Percentiles rank a stretch among this genome's conserved stretches.
Conservation (phyloP, 2,797 vertebrate species). For the Megalops cyprinoides region DNA sequence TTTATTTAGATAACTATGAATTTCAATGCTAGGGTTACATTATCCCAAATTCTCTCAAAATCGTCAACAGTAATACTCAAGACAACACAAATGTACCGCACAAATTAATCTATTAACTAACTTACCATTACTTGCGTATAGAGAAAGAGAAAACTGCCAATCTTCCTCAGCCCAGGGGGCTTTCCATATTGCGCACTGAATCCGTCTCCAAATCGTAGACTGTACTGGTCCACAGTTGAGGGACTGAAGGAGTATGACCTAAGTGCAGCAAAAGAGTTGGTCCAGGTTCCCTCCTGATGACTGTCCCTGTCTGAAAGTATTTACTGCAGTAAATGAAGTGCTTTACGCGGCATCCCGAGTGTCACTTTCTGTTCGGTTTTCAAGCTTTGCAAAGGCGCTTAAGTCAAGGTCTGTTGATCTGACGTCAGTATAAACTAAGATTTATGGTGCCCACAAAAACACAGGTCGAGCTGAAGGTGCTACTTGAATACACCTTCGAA, state of each 20-base stretch:
- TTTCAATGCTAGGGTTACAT: no score
- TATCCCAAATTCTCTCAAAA: background rate
- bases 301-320: conserved; percentile 11
- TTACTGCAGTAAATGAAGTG: background rate
- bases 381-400: background rate
- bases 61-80: background rate
- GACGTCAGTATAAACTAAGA: background rate
- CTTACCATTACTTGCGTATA: conserved; percentile 30
- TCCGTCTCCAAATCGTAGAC: conserved; percentile 19
- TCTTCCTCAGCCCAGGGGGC: conserved; percentile 15
- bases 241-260: background rate
- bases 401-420: background rate
- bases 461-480: conserved; percentile 8
- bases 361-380: background rate
- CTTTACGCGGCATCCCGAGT: background rate
- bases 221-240: conserved; percentile 21
- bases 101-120: background rate
- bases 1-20: no score
- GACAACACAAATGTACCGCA: background rate
- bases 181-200: conserved; percentile 17
- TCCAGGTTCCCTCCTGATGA: background rate
- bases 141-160: conserved; percentile 11
- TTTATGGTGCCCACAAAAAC: background rate
- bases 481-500: conserved; percentile 22
- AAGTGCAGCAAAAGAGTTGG: background rate